These are phyloP conservation scores for Mimumesa dahlbomi DNA, from an alignment of 2,888 invertebrate species.

Conservation along the genomic window DNA sequence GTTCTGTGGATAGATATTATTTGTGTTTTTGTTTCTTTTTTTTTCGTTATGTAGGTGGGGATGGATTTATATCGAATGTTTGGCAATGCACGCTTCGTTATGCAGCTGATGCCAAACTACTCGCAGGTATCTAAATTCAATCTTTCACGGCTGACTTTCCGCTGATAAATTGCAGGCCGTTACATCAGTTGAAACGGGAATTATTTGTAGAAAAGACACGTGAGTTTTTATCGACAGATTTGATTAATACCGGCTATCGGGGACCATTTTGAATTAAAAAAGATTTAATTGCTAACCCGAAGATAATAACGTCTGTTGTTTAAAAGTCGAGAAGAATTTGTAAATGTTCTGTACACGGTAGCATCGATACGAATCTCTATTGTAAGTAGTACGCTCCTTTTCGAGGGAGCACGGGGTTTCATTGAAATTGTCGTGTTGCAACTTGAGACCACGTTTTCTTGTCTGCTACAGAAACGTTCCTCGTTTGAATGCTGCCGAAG, in stretches of 20 bases:
- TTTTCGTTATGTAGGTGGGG: too few species aligned
- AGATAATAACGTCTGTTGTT: too few species aligned
- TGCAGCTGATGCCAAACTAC: not conserved
- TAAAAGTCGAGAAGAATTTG: not conserved
- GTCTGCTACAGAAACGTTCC: slow-evolving; percentile 12
- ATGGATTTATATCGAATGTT: too few species aligned
- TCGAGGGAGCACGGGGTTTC: slow-evolving; percentile 13
- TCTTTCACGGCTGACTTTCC: not conserved
- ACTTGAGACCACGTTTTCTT: slow-evolving; percentile 19
- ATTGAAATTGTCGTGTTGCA: slow-evolving; percentile 39
- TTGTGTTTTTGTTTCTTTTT: too few species aligned
- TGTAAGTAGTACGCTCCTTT: slow-evolving; percentile 18
- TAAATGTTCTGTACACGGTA: not conserved
- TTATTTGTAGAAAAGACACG: not conserved
- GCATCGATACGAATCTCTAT: slow-evolving; percentile 28
- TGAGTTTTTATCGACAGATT: too few species aligned
- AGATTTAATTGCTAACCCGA: too few species aligned
- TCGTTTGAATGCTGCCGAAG: slow-evolving; percentile 40
- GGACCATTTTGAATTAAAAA: too few species aligned
- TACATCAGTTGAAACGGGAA: not conserved
- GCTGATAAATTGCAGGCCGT: not conserved
- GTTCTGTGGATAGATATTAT: too few species aligned
- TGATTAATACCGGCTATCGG: too few species aligned
- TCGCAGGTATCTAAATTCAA: not conserved
- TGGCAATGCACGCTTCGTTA: too few species aligned